These are phyloP conservation scores for Cochlearius cochlearius DNA, from an alignment of 2,113 vertebrate species.

Conservation along the genomic window DNA sequence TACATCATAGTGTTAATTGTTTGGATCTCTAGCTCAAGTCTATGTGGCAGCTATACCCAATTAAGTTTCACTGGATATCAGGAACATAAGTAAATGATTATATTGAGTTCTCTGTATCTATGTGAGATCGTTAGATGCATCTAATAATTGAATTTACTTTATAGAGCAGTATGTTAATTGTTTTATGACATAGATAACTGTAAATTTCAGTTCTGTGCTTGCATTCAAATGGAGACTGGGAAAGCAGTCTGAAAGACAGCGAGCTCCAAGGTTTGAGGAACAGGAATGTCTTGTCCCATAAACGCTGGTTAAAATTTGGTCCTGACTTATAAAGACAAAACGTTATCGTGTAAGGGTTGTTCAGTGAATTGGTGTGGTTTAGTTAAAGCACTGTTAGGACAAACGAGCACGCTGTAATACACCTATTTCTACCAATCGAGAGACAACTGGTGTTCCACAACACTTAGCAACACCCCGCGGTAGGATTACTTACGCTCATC, in stretches of 20 bases:
- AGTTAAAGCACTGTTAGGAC: background rate
- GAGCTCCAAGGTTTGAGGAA: background rate
- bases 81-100: background rate
- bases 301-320: background rate
- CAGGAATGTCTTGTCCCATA: background rate
- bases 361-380: background rate
- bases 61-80: conserved; percentile 7
- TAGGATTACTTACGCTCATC: background rate
- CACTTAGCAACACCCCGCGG: background rate
- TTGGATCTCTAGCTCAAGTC: conserved; percentile 38
- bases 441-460: background rate
- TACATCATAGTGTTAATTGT: conserved; percentile 48
- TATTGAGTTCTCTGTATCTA: conserved; percentile 9
- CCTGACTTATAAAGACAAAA: background rate
- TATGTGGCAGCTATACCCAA: conserved; percentile 12
- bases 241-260: background rate
- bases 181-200: background rate
- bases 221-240: background rate
- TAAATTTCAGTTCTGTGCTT: background rate
- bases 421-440: background rate
- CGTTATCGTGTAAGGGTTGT: background rate
- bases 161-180: background rate
- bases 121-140: background rate
- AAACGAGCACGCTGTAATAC: background rate
- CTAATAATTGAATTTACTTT: conserved; percentile 32